Conservation (phyloP, 1,140 invertebrate species). For the Luehdorfia chinensis region DNA sequence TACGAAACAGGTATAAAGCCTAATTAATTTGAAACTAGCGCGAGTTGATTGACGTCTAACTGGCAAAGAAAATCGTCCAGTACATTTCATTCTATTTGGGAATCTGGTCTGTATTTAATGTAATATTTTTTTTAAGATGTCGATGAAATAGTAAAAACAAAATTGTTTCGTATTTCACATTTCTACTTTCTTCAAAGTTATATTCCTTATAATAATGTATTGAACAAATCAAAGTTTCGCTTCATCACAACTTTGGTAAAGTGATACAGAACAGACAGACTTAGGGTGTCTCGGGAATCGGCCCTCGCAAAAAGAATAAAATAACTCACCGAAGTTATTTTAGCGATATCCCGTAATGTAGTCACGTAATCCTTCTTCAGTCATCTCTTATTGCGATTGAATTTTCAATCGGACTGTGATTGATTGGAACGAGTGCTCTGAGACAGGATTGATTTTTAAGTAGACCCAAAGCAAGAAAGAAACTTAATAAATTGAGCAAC, state of each 20-base stretch:
- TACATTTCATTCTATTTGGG: no score
- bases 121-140: no score
- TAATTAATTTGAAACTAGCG: no score
- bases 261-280: constrained; percentile 7
- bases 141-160: no score
- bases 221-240: constrained; percentile 17
- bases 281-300: constrained; percentile 6
- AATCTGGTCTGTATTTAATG: no score
- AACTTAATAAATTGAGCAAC: constrained; percentile 60
- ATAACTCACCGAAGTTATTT: constrained; percentile 25
- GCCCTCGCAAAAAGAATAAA: constrained; percentile 13
- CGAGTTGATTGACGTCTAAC: no score
- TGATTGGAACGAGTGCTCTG: constrained; percentile 57
- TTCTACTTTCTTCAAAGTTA: constrained; percentile 3
- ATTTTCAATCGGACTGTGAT: constrained; percentile 64
- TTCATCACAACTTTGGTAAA: constrained; percentile 17
- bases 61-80: no score
- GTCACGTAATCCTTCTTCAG: constrained; percentile 64
- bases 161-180: not conserved
- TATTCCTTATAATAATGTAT: constrained; percentile 7
- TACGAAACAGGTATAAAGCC: no score
- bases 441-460: constrained; percentile 62
- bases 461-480: constrained; percentile 54
- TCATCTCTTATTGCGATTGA: constrained; percentile 62
- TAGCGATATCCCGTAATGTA: constrained; percentile 43